These are phyloP conservation scores for Onychorhynchus coronatus DNA, from an alignment of 2,113 vertebrate genomes.

Conservation along the genomic window DNA sequence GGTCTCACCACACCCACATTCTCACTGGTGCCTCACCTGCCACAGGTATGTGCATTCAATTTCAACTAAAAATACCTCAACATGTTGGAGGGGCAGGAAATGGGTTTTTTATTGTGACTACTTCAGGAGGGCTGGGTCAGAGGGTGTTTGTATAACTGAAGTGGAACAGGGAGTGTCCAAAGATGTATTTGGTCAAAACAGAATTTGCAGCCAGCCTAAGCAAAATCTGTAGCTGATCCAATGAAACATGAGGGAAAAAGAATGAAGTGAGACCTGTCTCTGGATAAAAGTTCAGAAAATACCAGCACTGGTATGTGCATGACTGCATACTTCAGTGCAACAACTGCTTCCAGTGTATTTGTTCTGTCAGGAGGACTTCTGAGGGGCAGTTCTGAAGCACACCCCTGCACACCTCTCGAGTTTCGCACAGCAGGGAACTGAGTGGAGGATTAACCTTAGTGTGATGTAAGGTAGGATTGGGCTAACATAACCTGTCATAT, in stretches of 20 bases:
- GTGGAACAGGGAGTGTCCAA: conserved; percentile 1
- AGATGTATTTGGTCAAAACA: not conserved
- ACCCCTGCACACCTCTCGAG: not conserved
- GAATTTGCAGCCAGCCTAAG: not conserved
- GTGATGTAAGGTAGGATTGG: not conserved
- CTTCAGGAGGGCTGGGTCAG: not conserved
- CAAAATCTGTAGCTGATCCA: not conserved
- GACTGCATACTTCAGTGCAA: not conserved
- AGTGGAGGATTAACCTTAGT: not conserved
- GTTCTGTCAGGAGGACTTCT: not conserved
- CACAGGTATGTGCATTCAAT: conserved; percentile 61
- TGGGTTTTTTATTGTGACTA: conserved; percentile 22
- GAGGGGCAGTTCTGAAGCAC: not conserved
- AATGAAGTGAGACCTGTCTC: conserved; percentile 16
- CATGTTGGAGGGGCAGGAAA: conserved; percentile 37
- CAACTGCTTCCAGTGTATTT: not conserved
- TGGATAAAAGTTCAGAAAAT: not conserved
- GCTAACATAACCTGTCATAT: not conserved
- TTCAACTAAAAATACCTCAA: conserved; percentile 70
- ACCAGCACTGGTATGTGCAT: not conserved
- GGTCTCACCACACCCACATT: conserved; percentile 66
- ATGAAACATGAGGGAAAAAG: not conserved
- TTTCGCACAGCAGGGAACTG: not conserved
- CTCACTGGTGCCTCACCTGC: conserved; percentile 69
- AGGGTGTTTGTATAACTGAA: not conserved